These are phyloP conservation scores for Potorous gilbertii DNA, from an alignment of 2,797 vertebrate genomes.

Conservation along the genomic window DNA sequence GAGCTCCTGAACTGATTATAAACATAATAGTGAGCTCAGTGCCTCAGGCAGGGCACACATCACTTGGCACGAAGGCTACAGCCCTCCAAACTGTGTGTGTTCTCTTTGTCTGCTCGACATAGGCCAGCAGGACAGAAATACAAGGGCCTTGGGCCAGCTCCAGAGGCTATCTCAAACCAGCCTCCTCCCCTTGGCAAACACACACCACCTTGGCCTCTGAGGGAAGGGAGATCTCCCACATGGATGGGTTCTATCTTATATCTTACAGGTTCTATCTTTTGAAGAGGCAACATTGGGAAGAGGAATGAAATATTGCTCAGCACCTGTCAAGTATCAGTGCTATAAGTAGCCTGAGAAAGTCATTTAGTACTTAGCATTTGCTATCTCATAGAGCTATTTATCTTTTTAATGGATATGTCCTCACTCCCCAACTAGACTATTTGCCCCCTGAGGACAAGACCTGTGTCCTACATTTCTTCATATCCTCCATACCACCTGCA, in stretches of 20 bases:
- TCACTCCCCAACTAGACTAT: not conserved
- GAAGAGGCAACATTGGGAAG: not conserved
- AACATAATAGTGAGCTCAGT: conserved; percentile 73
- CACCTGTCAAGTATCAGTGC: not conserved
- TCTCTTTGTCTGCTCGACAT: conserved; percentile 78
- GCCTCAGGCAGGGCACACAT: conserved; percentile 78
- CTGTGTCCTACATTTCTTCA: not conserved
- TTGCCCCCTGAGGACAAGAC: not conserved
- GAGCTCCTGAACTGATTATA: conserved; percentile 74
- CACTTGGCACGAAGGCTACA: conserved; percentile 63
- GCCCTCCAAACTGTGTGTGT: conserved; percentile 70
- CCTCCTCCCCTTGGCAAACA: not conserved
- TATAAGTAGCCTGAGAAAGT: not conserved
- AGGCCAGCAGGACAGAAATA: conserved; percentile 64
- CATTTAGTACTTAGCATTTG: not conserved
- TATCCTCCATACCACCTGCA: not conserved
- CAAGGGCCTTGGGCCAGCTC: not conserved
- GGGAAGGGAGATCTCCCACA: not conserved
- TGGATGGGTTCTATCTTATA: not conserved
- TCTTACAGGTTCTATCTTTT: not conserved
- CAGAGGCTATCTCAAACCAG: not conserved
- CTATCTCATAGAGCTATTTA: not conserved
- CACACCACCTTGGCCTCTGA: not conserved
- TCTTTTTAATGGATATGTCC: not conserved
- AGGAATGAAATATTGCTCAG: not conserved